Percentiles rank a stretch among this genome's conserved stretches.
These are phyloP conservation scores for Holacanthella duospinosa DNA, from an alignment of 2,888 invertebrate species.

Conservation along the genomic window DNA sequence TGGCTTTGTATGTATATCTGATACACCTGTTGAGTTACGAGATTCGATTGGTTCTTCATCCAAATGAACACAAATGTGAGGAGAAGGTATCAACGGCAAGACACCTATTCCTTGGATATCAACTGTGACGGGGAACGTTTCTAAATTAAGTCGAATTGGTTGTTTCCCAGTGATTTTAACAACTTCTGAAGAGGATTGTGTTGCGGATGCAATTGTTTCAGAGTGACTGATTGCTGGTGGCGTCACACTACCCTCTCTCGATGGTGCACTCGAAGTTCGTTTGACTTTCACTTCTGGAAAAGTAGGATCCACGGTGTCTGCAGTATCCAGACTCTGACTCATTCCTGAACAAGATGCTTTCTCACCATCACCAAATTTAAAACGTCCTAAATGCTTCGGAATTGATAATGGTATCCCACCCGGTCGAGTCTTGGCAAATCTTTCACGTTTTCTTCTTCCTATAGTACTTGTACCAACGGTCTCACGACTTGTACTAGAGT, in stretches of 20 bases:
- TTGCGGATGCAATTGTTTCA: not conserved
- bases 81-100: conserved; percentile 14
- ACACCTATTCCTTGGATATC: not conserved
- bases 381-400: conserved; percentile 26
- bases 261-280: conserved; percentile 31
- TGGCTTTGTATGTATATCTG: not conserved
- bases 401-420: conserved; percentile 27
- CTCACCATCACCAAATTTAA: conserved; percentile 33
- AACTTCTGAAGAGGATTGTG: not conserved
- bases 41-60: conserved; percentile 22
- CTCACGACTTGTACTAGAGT: conserved; percentile 27
- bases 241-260: conserved; percentile 22
- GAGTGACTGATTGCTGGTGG: conserved; percentile 13
- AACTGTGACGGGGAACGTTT: conserved; percentile 15
- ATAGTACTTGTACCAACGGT: conserved; percentile 12
- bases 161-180: not conserved
- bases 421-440: conserved; percentile 33
- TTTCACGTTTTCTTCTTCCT: conserved; percentile 35
- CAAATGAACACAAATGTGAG: conserved; percentile 32
- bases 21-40: not conserved
- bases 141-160: conserved; percentile 13
- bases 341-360: conserved; percentile 26
- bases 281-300: conserved; percentile 32
- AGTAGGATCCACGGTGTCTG: conserved; percentile 26
- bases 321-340: conserved; percentile 33